Base-by-base conservation (phyloP, 1,140 invertebrate species). In the Phymastichus coffea region DNA sequence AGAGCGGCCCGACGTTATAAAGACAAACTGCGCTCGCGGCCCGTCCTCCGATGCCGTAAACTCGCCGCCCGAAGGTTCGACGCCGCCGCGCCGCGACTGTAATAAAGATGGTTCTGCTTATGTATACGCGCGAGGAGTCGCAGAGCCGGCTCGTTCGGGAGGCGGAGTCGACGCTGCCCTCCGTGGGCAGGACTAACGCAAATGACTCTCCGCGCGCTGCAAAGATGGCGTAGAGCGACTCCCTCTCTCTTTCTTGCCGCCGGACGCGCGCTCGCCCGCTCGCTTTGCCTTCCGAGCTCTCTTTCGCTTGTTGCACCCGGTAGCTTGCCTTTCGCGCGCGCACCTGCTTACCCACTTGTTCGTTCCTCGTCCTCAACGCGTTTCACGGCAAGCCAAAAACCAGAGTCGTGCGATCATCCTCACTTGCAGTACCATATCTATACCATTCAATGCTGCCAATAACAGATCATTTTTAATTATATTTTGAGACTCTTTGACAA, bases 71-170 rank as follows among this genome's bases (percentile, higher is more conserved):
- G 37, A 71, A 73, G 66, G 63, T 55, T 56, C 17, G 48, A 17
- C 38, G 43, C 56, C 43, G 53, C 65, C 57, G 44, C 43, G 56
- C 66, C 67, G 56, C 37, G 20, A 15, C 49, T 71, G 74, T 80
- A 78, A 80, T 81, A 81, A 81, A 81, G 76, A 81, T 80, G 77
- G 78, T 79, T 79, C 76, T 79, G 74, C 70, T 74, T 77, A 74
- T 77, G n/a, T n/a, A n/a, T n/a, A n/a, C n/a, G n/a, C n/a, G n/a
- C n/a, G n/a, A n/a, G n/a, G n/a, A n/a, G n/a, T n/a, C n/a, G n/a
- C n/a, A n/a, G n/a, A n/a, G n/a, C n/a, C n/a, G n/a, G n/a, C n/a
- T n/a, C n/a, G n/a, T n/a, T n/a, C n/a, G 67, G 74, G 75, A 80
- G 80, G 80, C 79, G 80, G 80, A 80, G 80, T 68, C 75, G 75